Evolutionary conservation across 1,140 invertebrate species (phyloP).

Genomic region (Trissolcus basalis): DNA sequence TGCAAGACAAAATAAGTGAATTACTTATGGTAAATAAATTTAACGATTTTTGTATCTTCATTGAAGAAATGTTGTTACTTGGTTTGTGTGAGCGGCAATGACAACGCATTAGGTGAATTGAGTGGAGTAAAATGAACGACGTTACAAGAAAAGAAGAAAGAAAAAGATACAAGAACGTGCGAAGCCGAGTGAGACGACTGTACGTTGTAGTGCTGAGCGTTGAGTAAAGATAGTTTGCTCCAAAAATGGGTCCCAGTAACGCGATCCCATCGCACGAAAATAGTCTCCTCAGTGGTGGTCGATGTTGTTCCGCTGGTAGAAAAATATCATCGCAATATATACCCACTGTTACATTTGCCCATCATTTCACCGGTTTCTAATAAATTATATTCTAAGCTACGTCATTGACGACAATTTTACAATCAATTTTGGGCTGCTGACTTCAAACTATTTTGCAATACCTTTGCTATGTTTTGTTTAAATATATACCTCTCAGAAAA

Average conservation of each 20-base stretch:
- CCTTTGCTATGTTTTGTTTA: too few species aligned
- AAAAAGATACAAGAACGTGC: constrained; percentile 35
- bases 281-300: constrained; percentile 64
- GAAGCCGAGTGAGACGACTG: constrained; percentile 37
- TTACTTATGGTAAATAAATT: too few species aligned
- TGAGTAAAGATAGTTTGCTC: constrained; percentile 77
- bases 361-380: background rate
- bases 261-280: constrained; percentile 78
- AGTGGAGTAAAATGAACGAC: constrained; percentile 42
- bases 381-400: background rate
- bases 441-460: too few species aligned
- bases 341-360: background rate
- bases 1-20: too few species aligned
- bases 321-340: constrained; percentile 59
- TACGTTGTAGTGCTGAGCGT: constrained; percentile 62
- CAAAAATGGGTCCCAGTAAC: constrained; percentile 80
- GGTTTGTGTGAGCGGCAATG: constrained; percentile 68
- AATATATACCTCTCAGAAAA: too few species aligned
- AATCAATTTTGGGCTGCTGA: too few species aligned
- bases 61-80: too few species aligned
- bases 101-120: constrained; percentile 38
- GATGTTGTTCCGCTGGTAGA: constrained; percentile 48
- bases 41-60: too few species aligned
- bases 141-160: constrained; percentile 30
- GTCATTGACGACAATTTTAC: background rate